Percentiles rank a stretch among this genome's conserved stretches.
phyloP scores from a whole-genome alignment of 2,113 vertebrate species.

The Prochilodus magdalenae region DNA sequence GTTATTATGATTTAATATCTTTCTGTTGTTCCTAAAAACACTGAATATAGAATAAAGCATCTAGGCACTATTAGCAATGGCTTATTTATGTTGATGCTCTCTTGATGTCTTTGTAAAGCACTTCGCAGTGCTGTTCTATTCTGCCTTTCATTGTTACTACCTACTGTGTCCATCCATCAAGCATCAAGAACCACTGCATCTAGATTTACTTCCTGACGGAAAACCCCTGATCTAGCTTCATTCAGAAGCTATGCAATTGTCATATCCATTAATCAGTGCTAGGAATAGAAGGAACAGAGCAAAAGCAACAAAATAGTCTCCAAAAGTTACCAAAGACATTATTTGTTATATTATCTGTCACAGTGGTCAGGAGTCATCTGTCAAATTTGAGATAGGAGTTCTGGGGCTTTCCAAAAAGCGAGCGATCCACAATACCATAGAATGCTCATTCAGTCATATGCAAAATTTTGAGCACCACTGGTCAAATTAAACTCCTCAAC shows the following conservation, averaged over 20 bases:
- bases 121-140: not conserved
- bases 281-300: conserved; percentile 2
- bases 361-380: not conserved
- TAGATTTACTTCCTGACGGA: not conserved
- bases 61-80: not conserved
- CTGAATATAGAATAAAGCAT: not conserved
- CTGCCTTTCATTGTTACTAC: not conserved
- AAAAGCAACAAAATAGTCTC: conserved; percentile 20
- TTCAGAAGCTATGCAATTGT: not conserved
- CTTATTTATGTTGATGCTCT: not conserved
- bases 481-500: no score
- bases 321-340: not conserved
- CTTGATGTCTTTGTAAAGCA: not conserved
- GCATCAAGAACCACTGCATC: not conserved
- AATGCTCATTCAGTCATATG: not conserved
- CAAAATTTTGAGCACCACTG: no score
- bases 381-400: not conserved
- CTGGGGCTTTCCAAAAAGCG: not conserved
- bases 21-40: no score
- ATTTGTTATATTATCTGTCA: conserved; percentile 10
- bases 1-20: no score
- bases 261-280: conserved; percentile 27
- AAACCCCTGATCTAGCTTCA: conserved; percentile 1
- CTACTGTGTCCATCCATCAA: conserved; percentile 1
- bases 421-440: not conserved